Evolutionary conservation across 2,113 vertebrate species (phyloP), one percentile per base, ranked within the genome.

Genomic region (Perca fluviatilis): DNA sequence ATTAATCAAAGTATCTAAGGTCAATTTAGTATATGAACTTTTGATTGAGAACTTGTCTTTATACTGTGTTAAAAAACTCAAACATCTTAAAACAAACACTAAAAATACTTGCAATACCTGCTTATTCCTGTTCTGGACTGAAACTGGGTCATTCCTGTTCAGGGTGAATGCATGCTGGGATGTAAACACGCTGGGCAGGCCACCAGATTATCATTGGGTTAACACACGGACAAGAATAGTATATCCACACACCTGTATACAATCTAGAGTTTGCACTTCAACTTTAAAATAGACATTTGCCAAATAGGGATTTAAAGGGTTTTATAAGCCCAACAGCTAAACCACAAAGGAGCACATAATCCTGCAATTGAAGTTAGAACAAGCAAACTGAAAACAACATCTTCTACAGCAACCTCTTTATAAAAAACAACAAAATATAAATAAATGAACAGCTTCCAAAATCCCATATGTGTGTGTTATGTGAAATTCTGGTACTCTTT

Each of bases 331-430:
- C 69, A 49, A 18, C 58, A 71, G 67, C 79, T 74, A 60, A 79
- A 79, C 74, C 84, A 77, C 62, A 73, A 69, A 51, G 30, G 58
- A 70, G 53, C 47, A 23, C 65, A 50, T 86, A 79, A 83, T 75
- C 80, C 77, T 51, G 49, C 25, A 36, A 50, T 72, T 79, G 58
- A 63, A 15, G n/a, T 64, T 69, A 58, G 23, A 79, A 60, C 57
- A 18, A 50, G 50, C 65, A 57, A 78, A 71, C 4, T 49, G 53
- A 43, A 72, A 15, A 68, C 47, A 50, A 43, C 54, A 51, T 13
- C 9, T n/a, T n/a, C n/a, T n/a, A n/a, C n/a, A n/a, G 16, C 51
- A 56, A 33, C 25, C 51, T 33, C 14, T 54, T 56, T 57, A 14
- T 43, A 57, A 62, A 49, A 72, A 18, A 30, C 27, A 63, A 25